These are phyloP conservation scores for Oncorhynchus masou DNA, from an alignment of 2,113 vertebrate species.

Conservation along the genomic window DNA sequence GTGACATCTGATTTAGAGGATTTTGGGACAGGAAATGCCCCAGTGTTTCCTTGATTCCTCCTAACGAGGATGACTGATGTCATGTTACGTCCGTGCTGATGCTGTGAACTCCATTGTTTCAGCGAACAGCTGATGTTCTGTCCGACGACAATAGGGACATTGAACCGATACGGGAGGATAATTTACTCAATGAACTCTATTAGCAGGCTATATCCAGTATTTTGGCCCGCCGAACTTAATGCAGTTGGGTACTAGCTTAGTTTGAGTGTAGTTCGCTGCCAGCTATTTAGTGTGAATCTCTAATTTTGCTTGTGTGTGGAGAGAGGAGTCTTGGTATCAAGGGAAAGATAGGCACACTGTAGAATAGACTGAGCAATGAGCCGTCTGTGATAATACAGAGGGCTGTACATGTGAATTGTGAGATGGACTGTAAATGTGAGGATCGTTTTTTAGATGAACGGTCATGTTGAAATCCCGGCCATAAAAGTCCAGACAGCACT, in stretches of 20 bases:
- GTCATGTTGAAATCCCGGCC: neutral
- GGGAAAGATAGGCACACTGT: neutral
- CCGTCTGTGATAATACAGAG: neutral
- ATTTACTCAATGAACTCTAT: neutral
- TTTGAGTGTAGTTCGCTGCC: neutral
- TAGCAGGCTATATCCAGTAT: too few species aligned
- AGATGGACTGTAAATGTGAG: neutral
- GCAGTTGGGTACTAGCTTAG: too few species aligned
- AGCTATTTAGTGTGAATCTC: neutral
- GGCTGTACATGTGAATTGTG: neutral
- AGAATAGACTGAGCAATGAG: neutral
- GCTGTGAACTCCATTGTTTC: slow-evolving; percentile 17
- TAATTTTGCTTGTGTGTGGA: neutral
- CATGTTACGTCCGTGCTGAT: slow-evolving; percentile 1
- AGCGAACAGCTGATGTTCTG: slow-evolving; percentile 18
- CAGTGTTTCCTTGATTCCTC: neutral
- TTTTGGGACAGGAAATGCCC: slow-evolving; percentile 1
- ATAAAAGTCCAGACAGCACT: neutral
- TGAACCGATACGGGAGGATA: slow-evolving; percentile 7
- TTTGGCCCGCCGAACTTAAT: neutral
- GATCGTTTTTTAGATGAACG: neutral
- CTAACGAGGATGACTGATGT: slow-evolving; percentile 18
- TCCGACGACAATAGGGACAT: slow-evolving; percentile 20
- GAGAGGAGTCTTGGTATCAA: neutral
- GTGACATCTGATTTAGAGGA: slow-evolving; percentile 1